A percentile compares a stretch with the other conserved stretches of the same genome.
Evolutionary conservation across 2,888 invertebrate species (phyloP).

Genomic region (Neria commutata): DNA sequence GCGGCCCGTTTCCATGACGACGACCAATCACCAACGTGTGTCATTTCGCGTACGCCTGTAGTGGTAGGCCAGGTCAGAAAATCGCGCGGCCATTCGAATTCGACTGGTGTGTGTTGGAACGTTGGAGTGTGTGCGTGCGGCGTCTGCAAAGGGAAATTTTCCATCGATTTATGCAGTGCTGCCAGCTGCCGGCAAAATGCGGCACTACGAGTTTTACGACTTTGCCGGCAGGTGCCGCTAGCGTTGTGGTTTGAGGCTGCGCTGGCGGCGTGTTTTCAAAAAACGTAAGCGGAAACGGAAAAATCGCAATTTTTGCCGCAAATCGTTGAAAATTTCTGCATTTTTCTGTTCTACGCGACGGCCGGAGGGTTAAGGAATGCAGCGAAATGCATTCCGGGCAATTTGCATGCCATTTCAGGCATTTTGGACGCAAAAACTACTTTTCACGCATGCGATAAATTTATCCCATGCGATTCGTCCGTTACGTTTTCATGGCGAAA

Average conservation of each 20-base stretch:
- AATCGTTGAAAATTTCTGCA: no score
- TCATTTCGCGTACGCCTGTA: slow-evolving; percentile 2
- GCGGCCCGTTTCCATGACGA: slow-evolving; percentile 20
- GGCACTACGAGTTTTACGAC: slow-evolving; percentile 7
- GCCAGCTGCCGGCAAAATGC: slow-evolving; percentile 31
- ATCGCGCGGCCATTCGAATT: neutral
- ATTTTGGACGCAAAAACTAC: no score
- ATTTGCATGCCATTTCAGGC: no score
- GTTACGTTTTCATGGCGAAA: no score
- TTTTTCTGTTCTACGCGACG: no score
- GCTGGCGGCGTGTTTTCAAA: slow-evolving; percentile 20
- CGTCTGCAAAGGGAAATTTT: slow-evolving; percentile 13
- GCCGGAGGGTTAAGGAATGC: no score
- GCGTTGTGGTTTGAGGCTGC: slow-evolving; percentile 33
- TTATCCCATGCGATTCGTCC: no score
- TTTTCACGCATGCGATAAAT: no score
- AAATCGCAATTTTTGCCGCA: no score
- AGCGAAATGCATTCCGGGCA: no score
- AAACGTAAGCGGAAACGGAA: neutral
- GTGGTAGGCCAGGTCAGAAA: slow-evolving; percentile 8
- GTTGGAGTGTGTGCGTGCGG: slow-evolving; percentile 6
- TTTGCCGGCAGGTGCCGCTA: slow-evolving; percentile 34
- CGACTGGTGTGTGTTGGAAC: slow-evolving; percentile 13
- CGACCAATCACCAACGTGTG: slow-evolving; percentile 23
- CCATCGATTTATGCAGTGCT: slow-evolving; percentile 13